Base-by-base conservation (phyloP, 1,140 invertebrate genomes). In the Ceratosolen fusciceps region DNA sequence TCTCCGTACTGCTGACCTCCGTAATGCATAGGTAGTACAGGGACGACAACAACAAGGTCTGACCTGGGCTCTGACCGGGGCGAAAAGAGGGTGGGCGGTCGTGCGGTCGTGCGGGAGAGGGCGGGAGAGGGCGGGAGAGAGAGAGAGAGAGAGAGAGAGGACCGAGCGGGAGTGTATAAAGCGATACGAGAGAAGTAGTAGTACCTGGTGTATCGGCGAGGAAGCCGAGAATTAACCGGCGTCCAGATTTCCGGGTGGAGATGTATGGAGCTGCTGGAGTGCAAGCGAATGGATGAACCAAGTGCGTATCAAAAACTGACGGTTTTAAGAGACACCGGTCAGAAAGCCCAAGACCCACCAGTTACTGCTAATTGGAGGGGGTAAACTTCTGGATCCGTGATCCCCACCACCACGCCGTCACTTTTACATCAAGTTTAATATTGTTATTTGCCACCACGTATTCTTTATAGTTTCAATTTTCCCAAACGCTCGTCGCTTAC, bases 301-400 rank as follows among this genome's bases (percentile, higher is more conserved):
- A 84, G 80, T 83, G 83, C 83, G 82, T 84, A 84, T 83, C 81
- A 83, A 85, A 87, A 86, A 87, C 85, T 85, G 81, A 85, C 80
- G 81, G 82, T 83, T 84, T 83, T 79, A 62, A 79, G 70, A 74
- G 78, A 81, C 67, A 72, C 78, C 81, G 80, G 81, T 81, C 77
- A 79, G 77, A 83, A n/a, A 49, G 47, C 31, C 77, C 74, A 81
- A 81, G 54, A 80, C 80, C n/a, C 14, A 39, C 67, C 24, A n/a
- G n/a, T 1, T 21, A 39, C 24, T 26, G 7, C 10, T 10, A 9
- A 14, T 14, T 16, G 37, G 72, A 39, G 72, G 56, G 72, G 56
- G 56, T 43, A 49, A 1, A 72, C 8, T 8, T 1, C 5, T 47
- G 26, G 29, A 14, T 72, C 7, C n/a, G 49, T 65, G 4, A 9